A percentile compares a stretch with the other conserved stretches of the same genome.
phyloP scores from a whole-genome alignment of 2,888 invertebrate species.

The Dascillus cervinus region DNA sequence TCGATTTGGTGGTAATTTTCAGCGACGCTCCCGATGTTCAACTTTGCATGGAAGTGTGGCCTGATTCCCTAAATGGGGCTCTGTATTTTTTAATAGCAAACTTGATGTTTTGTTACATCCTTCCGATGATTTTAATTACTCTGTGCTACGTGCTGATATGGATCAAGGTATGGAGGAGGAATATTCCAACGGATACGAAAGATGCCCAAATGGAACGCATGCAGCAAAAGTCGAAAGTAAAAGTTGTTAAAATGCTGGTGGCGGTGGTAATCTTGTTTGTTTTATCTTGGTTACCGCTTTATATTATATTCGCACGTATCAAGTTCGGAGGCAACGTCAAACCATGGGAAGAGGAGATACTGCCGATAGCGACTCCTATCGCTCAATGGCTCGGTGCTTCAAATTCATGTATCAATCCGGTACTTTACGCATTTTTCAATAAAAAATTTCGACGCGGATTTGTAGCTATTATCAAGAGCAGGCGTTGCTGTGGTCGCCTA shows the following conservation, averaged over 20 bases:
- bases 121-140: conserved; percentile 85
- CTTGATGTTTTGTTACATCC: conserved; percentile 80
- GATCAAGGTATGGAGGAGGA: conserved; percentile 73
- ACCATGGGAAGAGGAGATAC: conserved; percentile 71
- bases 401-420: conserved; percentile 92
- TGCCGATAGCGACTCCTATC: conserved; percentile 75
- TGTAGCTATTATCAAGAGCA: conserved; percentile 76
- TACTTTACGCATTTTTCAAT: conserved; percentile 91
- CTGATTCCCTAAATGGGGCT: conserved; percentile 70
- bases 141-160: conserved; percentile 89
- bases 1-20: conserved; percentile 69
- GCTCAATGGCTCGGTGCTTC: conserved; percentile 91
- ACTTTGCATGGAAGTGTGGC: conserved; percentile 81
- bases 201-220: conserved; percentile 87
- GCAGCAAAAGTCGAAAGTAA: conserved; percentile 91
- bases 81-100: conserved; percentile 85
- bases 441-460: conserved; percentile 89
- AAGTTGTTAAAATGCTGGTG: conserved; percentile 90
- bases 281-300: conserved; percentile 86
- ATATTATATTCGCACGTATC: conserved; percentile 80
- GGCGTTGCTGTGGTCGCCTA: conserved; percentile 76
- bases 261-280: conserved; percentile 91
- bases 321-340: conserved; percentile 71
- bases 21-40: conserved; percentile 67
- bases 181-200: conserved; percentile 85